Evolutionary conservation across 2,113 vertebrate species (phyloP), one percentile per base, ranked within the genome.

Genomic region (Myotis lucifugus): DNA sequence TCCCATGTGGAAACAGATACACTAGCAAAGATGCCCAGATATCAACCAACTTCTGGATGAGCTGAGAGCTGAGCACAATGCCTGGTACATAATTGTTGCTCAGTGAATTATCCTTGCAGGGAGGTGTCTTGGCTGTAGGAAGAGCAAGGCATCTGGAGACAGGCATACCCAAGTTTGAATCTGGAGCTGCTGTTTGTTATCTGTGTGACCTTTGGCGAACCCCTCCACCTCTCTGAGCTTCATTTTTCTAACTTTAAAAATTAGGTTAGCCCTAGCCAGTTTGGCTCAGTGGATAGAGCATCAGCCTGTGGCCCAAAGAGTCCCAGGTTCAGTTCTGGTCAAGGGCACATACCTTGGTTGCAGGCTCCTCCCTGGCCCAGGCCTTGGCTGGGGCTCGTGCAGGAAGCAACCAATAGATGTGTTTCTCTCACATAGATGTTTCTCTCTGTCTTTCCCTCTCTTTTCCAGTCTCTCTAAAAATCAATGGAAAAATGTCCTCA

Each of bases 201-300:
- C 82, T 69, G 23, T 52, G 14, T 61, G 78, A 70, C 37, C 69
- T 42, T 59, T 61, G 74, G 14, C 13, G 50, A 82, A 5, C 9
- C 11, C 56, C 27, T 74, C 48, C 10, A 42, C 78, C 66, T 74
- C 50, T 10, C 37, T 56, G 46, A 72, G 27, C 52, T 91, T 90
- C 37, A 64, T 81, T 74, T 79, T 88, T 37, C 29, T 93, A 88
- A 73, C n/a, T 67, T 84, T 34, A 93, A 92, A 90, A 78, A 50
- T 29, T 46, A 54, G 15, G n/a, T 46, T 81, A 29, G 29, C 21
- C 56, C 56, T 25, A 23, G 21, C 56, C 56, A 59, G 21, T 59
- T 59, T 59, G 56, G 56, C 3, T 59, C 56, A 59, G 56, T 25
- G 56, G 56, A 10, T 59, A 59, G 56, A 25, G 21, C 23, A 7